phyloP scores from a whole-genome alignment of 2,797 vertebrate species.

The Chloroceryle amazona region DNA sequence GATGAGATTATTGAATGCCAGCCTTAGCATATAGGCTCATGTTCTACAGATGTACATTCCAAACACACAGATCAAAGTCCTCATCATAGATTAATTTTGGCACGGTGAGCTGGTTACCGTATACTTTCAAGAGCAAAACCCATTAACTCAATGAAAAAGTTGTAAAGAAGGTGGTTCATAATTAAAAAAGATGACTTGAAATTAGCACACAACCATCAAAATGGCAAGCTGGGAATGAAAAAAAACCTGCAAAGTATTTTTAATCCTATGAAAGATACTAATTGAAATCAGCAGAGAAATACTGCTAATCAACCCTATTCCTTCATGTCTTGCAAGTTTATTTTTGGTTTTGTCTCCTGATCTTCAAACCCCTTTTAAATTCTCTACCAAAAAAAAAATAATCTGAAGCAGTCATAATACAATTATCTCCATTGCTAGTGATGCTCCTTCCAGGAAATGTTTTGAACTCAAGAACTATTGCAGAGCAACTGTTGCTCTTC shows the following conservation, averaged over 20 bases:
- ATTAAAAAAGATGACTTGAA: neutral
- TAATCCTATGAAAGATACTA: neutral
- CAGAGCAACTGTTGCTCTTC: neutral
- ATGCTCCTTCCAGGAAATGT: neutral
- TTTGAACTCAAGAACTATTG: neutral
- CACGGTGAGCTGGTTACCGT: neutral
- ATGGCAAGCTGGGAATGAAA: neutral
- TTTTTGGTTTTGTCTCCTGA: neutral
- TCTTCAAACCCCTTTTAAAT: neutral
- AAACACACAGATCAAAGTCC: neutral
- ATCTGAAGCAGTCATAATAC: neutral
- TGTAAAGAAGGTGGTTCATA: neutral
- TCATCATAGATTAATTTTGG: neutral
- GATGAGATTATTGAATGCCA: neutral
- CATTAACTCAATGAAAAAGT: neutral
- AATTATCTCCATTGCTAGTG: neutral
- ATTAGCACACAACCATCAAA: neutral
- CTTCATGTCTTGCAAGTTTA: neutral
- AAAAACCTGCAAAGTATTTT: neutral
- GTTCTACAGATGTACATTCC: neutral
- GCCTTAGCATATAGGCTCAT: neutral
- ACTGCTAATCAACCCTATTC: neutral
- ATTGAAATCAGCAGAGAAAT: neutral
- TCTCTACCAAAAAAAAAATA: neutral
- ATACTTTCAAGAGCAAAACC: neutral